Base-by-base conservation (phyloP, 2,797 vertebrate genomes). In the Epinephelus coioides region DNA sequence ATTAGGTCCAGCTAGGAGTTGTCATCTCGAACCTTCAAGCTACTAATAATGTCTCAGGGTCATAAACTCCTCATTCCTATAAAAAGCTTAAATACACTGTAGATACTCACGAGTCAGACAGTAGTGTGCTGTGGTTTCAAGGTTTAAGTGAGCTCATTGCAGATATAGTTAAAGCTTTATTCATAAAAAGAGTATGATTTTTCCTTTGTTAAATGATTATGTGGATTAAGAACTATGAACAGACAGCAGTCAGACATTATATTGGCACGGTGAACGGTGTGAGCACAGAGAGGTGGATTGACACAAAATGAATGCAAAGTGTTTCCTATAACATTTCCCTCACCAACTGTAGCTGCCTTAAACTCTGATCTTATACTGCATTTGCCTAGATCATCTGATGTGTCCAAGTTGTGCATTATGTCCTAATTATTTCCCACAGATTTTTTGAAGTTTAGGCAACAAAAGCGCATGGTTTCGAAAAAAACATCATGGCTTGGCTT, bases 21-120 rank as follows among this genome's bases (percentile, higher is more conserved):
- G 53, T 51, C 64, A 62, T 51, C 61, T 81, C 18, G 6, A 18
- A 40, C 44, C 7, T 59, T 43, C 69, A 7, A 65, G 23, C 44
- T 27, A 43, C 2, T n/a, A 8, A 51, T n/a, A 69, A 21, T 8
- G 34, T 55, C 17, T 70, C 15, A 23, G 55, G 40, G 17, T 65
- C 34, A 44, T 19, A 47, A 34, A 21, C 10, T 17, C 23, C 27
- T 34, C 43, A 30, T 49, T 62, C 14, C 6, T 13, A 5, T 2
- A 15, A 68, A 62, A 10, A 40, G 10, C 3, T 3, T 30, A 65
- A 18, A 30, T 51, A 59, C 0, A 23, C 14, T 14, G 50, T 1
- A 53, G 27, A 53, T 64, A 23, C 11, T 49, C 4, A 2, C 13
- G 7, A 50, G 15, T 51, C 15, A 63, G 38, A 69, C 46, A 56